Evolutionary conservation across 1,140 invertebrate species (phyloP).

Genomic region (Cotesia vestalis): DNA sequence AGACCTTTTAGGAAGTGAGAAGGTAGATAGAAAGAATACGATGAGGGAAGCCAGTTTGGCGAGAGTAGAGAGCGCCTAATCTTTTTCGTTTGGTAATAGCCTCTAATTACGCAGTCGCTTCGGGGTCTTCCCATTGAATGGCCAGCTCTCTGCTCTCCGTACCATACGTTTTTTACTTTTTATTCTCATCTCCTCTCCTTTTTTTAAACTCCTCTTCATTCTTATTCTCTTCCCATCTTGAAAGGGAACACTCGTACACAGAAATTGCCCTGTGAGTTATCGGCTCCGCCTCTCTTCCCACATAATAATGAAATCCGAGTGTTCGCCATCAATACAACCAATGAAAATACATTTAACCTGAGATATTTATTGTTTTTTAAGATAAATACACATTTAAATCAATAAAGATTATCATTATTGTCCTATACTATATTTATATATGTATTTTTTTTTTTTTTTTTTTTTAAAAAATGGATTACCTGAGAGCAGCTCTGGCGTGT

Average conservation of each 20-base stretch:
- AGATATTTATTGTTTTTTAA: constrained; percentile 28
- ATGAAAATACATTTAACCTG: constrained; percentile 41
- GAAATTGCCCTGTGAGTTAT: constrained; percentile 37
- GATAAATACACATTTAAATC: neutral
- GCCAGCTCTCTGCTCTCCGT: constrained; percentile 8
- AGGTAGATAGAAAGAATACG: constrained; percentile 30
- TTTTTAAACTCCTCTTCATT: constrained; percentile 37
- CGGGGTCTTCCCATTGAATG: constrained; percentile 43
- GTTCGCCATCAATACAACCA: constrained; percentile 2
- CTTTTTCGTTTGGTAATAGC: constrained; percentile 45
- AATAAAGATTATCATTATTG: constrained; percentile 3
- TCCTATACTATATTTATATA: neutral
- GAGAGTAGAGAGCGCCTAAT: constrained; percentile 35
- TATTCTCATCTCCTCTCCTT: neutral
- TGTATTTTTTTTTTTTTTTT: too few relatives aligned
- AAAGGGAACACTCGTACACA: constrained; percentile 35
- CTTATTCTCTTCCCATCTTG: constrained; percentile 38
- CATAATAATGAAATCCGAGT: constrained; percentile 34
- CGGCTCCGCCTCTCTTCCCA: constrained; percentile 37
- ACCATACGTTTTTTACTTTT: constrained; percentile 15
- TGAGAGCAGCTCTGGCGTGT: constrained; percentile 78
- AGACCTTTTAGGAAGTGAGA: constrained; percentile 2
- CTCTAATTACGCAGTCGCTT: constrained; percentile 49
- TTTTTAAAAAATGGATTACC: constrained; percentile 64
- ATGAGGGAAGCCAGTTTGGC: constrained; percentile 39